A percentile compares a stretch with the other conserved stretches of the same genome.
These are phyloP conservation scores for Phyllostomus discolor DNA, from an alignment of 2,113 vertebrate genomes.

Conservation along the genomic window DNA sequence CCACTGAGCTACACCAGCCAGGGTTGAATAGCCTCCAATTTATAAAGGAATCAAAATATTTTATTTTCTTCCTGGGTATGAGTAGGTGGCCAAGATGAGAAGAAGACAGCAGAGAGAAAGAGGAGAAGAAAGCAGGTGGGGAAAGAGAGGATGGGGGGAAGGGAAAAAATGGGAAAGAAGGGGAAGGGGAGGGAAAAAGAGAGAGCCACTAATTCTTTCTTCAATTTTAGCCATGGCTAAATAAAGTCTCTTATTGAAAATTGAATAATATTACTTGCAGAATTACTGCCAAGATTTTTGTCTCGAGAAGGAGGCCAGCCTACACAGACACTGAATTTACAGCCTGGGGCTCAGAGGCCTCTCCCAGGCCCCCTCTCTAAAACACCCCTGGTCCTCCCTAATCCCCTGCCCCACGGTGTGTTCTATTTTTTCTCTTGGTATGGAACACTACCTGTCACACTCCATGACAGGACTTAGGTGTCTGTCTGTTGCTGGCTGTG, in stretches of 20 bases:
- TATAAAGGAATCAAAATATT: neutral
- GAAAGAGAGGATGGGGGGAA: no score
- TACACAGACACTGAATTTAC: constrained; percentile 44
- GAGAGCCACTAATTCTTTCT: neutral
- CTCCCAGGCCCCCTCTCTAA: neutral
- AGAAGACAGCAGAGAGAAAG: neutral
- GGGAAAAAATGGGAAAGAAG: rapidly evolving
- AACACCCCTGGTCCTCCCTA: no score
- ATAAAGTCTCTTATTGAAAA: constrained; percentile 40
- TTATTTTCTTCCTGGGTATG: neutral
- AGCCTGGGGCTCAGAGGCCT: neutral
- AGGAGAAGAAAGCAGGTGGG: neutral
- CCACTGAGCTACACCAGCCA: no score
- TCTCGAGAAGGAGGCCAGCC: neutral
- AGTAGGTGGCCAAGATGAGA: neutral
- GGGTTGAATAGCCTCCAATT: neutral
- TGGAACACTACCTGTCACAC: no score
- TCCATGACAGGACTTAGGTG: rapidly evolving
- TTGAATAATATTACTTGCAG: neutral
- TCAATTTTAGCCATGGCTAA: constrained; percentile 4
- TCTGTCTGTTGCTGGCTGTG: neutral
- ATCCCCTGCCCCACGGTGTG: rapidly evolving
- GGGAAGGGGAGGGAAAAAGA: neutral
- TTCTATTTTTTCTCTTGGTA: neutral
- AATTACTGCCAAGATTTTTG: neutral